Evolutionary conservation across 2,888 invertebrate species (phyloP).

Genomic region (Hipparchia sbordonii): DNA sequence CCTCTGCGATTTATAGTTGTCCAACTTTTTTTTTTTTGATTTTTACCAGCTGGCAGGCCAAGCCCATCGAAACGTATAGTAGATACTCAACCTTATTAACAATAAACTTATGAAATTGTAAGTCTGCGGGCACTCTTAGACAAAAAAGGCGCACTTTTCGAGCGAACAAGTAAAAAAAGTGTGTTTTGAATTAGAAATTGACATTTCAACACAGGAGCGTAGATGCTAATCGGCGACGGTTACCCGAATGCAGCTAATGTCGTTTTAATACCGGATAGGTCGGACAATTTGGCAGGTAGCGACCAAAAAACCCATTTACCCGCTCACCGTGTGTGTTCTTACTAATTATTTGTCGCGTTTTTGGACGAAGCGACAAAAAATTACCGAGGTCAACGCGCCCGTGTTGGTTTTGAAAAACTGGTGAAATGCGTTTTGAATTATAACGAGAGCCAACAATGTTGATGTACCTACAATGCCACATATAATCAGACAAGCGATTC

Average conservation of each 20-base stretch:
- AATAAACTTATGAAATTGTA: no score
- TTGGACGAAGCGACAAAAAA: slow-evolving; percentile 44
- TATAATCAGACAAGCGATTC: background rate
- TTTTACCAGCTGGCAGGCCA: no score
- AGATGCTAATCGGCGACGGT: slow-evolving; percentile 59
- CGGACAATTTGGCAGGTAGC: slow-evolving; percentile 64
- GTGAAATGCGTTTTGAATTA: slow-evolving; percentile 35
- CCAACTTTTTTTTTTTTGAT: no score
- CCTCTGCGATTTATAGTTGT: no score
- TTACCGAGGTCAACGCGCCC: slow-evolving; percentile 36
- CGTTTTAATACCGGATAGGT: slow-evolving; percentile 69
- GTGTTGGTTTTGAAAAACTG: slow-evolving; percentile 39
- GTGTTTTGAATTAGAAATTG: background rate
- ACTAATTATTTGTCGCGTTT: slow-evolving; percentile 66
- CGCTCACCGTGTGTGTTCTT: slow-evolving; percentile 67
- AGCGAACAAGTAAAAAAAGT: background rate
- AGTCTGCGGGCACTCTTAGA: no score
- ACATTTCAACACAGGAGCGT: slow-evolving; percentile 42
- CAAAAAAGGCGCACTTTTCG: no score
- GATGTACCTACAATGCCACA: background rate
- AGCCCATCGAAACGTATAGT: no score
- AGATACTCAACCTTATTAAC: no score
- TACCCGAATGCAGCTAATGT: slow-evolving; percentile 65
- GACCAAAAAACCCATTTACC: slow-evolving; percentile 67
- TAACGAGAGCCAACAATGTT: background rate